phyloP scores from a whole-genome alignment of 2,797 vertebrate species.

The Hylomyscus alleni region DNA sequence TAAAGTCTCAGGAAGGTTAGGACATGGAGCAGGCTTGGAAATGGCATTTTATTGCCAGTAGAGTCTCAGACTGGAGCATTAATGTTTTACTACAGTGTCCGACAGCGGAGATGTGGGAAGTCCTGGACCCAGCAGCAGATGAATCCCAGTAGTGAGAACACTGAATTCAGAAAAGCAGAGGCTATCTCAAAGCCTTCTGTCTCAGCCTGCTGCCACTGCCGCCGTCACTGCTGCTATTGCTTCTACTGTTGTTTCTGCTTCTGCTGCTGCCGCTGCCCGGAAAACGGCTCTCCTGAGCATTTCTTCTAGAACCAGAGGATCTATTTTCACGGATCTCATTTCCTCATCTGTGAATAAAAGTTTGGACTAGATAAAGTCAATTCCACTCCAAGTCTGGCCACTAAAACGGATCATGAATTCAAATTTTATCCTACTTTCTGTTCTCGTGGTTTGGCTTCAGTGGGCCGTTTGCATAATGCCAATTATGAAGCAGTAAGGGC shows the following conservation, averaged over 20 bases:
- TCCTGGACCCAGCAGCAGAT: not conserved
- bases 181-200: not conserved
- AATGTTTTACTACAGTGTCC: not conserved
- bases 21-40: accelerated
- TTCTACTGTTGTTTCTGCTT: not conserved
- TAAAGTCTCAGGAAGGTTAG: not conserved
- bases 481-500: not conserved
- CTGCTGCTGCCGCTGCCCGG: too few species aligned
- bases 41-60: not conserved
- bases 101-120: not conserved
- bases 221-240: not conserved
- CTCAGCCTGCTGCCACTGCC: not conserved
- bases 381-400: not conserved
- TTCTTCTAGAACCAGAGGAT: not conserved
- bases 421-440: not conserved
- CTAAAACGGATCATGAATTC: conserved; percentile 13
- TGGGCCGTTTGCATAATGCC: not conserved
- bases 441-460: not conserved
- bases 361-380: not conserved
- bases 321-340: not conserved
- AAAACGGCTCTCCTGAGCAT: not conserved
- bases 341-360: conserved; percentile 22
- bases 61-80: accelerated
- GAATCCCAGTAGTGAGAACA: not conserved
- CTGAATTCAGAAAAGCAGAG: accelerated